Evolutionary conservation across 2,888 invertebrate species (phyloP).

Genomic region (Andrena trimmerana): DNA sequence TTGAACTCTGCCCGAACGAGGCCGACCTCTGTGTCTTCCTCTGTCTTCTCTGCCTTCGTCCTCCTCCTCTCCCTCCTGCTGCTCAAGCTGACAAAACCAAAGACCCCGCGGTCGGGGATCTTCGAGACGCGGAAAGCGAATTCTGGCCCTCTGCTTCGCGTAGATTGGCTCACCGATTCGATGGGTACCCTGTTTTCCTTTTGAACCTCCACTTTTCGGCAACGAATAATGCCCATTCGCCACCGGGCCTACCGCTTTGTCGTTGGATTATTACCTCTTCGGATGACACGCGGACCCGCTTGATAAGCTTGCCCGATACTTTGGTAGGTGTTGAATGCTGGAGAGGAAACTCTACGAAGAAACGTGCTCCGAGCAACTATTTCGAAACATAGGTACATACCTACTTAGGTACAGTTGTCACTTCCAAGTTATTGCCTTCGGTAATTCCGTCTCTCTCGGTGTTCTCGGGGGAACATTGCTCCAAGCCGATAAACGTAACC

Average conservation of each 20-base stretch:
- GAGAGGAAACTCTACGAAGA: no score
- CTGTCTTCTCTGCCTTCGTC: slow-evolving; percentile 36
- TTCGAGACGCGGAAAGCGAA: background rate
- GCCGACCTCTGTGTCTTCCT: slow-evolving; percentile 44
- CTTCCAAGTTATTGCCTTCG: background rate
- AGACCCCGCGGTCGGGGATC: background rate
- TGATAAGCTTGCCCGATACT: no score
- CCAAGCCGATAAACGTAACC: slow-evolving; percentile 14
- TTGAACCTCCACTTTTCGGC: background rate
- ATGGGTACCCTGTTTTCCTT: background rate
- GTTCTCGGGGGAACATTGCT: background rate
- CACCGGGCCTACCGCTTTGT: no score
- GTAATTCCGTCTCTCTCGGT: background rate
- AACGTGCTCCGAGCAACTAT: background rate
- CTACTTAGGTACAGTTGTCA: background rate
- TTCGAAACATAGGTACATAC: background rate
- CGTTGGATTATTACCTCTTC: no score
- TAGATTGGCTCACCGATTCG: background rate
- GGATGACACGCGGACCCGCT: no score
- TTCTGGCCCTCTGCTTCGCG: slow-evolving; percentile 13
- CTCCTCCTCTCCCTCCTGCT: background rate
- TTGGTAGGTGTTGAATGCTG: no score
- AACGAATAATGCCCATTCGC: no score
- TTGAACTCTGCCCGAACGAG: slow-evolving; percentile 65
- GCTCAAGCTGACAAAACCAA: slow-evolving; percentile 35